These are phyloP conservation scores for Rhagonycha lutea DNA, from an alignment of 2,888 invertebrate species.

Conservation along the genomic window DNA sequence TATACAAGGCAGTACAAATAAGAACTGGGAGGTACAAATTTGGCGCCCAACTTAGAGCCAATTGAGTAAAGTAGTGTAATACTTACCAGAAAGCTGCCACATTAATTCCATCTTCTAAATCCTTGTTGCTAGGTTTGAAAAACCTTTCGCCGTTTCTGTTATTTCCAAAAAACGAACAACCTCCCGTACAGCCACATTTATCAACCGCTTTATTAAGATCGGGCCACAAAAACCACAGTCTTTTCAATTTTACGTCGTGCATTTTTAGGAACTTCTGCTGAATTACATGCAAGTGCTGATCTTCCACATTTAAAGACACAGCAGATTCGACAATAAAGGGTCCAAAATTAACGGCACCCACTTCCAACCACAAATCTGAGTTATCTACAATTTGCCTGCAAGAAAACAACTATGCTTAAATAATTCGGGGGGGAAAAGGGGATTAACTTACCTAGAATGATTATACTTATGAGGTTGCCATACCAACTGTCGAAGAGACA, in stretches of 20 bases:
- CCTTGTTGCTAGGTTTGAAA: constrained; percentile 82
- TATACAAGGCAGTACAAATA: neutral
- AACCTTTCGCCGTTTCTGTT: constrained; percentile 88
- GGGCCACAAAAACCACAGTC: constrained; percentile 95
- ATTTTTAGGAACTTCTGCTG: constrained; percentile 82
- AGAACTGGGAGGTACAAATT: neutral
- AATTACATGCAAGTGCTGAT: constrained; percentile 74
- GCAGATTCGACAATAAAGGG: constrained; percentile 90
- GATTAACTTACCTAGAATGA: constrained; percentile 47
- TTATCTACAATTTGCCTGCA: constrained; percentile 49
- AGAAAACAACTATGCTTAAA: neutral
- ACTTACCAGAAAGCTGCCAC: constrained; percentile 74
- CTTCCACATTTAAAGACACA: constrained; percentile 69
- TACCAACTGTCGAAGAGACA: constrained; percentile 50
- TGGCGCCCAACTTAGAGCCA: neutral
- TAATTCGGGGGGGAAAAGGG: neutral
- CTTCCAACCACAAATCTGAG: constrained; percentile 86
- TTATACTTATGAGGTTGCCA: constrained; percentile 54
- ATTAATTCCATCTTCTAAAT: constrained; percentile 81
- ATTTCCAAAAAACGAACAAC: constrained; percentile 91
- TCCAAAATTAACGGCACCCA: constrained; percentile 87
- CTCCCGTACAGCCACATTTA: constrained; percentile 95
- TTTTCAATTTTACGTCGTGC: constrained; percentile 82
- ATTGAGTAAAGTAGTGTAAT: neutral
- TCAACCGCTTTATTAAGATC: constrained; percentile 62